Conservation (phyloP, 2,888 invertebrate genomes). For the Conops quadrifasciatus region DNA sequence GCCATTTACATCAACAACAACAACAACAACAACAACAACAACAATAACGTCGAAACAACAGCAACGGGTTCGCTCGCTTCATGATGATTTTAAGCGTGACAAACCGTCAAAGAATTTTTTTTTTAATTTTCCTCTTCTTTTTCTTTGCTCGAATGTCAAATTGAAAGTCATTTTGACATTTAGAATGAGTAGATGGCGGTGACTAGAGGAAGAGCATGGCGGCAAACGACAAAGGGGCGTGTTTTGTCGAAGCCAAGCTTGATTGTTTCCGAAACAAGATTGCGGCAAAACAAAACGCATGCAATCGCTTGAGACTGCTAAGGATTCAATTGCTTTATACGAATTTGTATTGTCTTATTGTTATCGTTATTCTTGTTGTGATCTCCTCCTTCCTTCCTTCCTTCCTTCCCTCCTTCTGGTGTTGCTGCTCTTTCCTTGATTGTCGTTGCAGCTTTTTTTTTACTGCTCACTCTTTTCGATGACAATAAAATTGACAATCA, state of each 20-base stretch:
- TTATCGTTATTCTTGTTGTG: too few relatives aligned
- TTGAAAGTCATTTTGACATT: background rate
- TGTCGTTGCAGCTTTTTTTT: background rate
- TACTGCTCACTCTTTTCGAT: background rate
- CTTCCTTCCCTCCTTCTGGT: too few relatives aligned
- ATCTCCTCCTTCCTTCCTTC: too few relatives aligned
- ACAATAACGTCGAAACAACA: background rate
- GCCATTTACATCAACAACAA: background rate
- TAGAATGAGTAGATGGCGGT: background rate
- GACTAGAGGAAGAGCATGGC: background rate
- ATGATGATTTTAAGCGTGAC: slow-evolving; percentile 24
- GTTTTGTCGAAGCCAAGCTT: background rate
- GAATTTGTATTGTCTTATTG: background rate
- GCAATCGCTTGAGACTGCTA: background rate
- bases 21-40: background rate
- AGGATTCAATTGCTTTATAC: background rate
- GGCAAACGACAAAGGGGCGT: background rate
- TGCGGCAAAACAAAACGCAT: background rate
- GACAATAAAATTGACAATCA: slow-evolving; percentile 18
- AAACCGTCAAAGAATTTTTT: slow-evolving; percentile 16
- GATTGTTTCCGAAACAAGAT: background rate
- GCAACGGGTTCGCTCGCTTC: slow-evolving; percentile 7
- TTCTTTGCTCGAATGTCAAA: slow-evolving; percentile 2
- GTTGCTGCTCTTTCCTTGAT: background rate
- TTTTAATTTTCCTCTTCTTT: slow-evolving; percentile 11